Base-by-base conservation (phyloP, 2,797 vertebrate species). In the Cetoscarus ocellatus region DNA sequence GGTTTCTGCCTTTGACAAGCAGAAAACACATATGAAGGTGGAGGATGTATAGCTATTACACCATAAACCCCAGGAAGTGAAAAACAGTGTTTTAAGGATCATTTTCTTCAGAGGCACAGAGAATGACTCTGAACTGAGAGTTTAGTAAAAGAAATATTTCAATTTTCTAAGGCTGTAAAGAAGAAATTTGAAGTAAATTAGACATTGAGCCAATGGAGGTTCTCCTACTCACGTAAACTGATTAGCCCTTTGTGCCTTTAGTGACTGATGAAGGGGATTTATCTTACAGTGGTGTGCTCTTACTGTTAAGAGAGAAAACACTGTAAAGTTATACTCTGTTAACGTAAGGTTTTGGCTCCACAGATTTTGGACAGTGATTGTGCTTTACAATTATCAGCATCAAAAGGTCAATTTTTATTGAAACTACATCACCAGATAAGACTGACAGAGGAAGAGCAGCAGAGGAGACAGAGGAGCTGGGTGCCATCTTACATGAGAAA, bases 391-490 rank as follows among this genome's bases (percentile, higher is more conserved):
- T 36, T 14, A 50, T 50, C 35, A 13, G 3, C 44, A 19, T 6
- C 0, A 3, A 55, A 47, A 69, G 55, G 66, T 77, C 79, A 80
- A 11, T 42, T 70, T 73, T 83, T 70, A 73, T 72, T 59, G 43
- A 54, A 77, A 49, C 34, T 57, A 51, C 72, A 79, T 58, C 58
- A 67, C 39, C 60, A 77, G 81, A 86, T 76, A 79, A 82, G 76
- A 67, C 27, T 61, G 70, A 70, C 57, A 54, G 38, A 66, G 61
- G 10, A 27, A 9, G 48, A n/a, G 15, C 42, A 54, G 75, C 54
- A 50, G 58, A 78, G 39, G 61, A 80, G 43, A 59, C 39, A 38
- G 55, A 54, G 0, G 69, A 66, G 68, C 19, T 57, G 49, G 74
- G 55, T 17, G 8, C n/a, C 12, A 61, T 3, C 55, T 76, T 79